These are phyloP conservation scores for Nymphicus hollandicus DNA, from an alignment of 2,113 vertebrate species.

Conservation along the genomic window DNA sequence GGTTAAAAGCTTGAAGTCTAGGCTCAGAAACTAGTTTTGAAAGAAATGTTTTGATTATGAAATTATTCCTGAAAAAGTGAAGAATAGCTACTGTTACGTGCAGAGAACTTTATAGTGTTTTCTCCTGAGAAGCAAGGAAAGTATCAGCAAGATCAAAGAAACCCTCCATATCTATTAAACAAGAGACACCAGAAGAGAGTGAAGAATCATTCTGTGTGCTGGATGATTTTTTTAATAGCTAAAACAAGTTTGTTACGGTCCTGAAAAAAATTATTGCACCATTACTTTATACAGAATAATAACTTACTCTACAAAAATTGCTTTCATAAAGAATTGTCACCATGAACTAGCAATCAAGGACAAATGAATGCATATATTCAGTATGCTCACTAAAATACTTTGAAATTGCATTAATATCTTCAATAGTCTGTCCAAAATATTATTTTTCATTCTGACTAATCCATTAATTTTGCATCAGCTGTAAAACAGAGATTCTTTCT, in stretches of 20 bases:
- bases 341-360: not conserved
- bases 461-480: not conserved
- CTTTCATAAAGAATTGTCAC: slow-evolving; percentile 21
- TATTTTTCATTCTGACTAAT: slow-evolving; percentile 31
- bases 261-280: not conserved
- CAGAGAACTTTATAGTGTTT: not conserved
- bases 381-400: slow-evolving; percentile 7
- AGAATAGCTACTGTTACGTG: not conserved
- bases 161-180: not conserved
- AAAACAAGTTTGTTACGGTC: not conserved
- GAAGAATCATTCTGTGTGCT: not conserved
- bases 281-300: slow-evolving; percentile 18
- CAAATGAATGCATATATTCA: slow-evolving; percentile 30
- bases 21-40: not conserved
- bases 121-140: not conserved
- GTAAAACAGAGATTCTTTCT: slow-evolving; percentile 1
- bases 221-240: not conserved
- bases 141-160: not conserved
- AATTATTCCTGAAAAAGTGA: not conserved
- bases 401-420: slow-evolving; percentile 22
- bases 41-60: not conserved
- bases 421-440: not conserved
- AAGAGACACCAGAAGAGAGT: not conserved
- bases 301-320: not conserved
- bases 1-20: not conserved